Evolutionary conservation across 1,140 invertebrate genomes (phyloP), one percentile per base, ranked within the genome.

Genomic region (Arion vulgaris): DNA sequence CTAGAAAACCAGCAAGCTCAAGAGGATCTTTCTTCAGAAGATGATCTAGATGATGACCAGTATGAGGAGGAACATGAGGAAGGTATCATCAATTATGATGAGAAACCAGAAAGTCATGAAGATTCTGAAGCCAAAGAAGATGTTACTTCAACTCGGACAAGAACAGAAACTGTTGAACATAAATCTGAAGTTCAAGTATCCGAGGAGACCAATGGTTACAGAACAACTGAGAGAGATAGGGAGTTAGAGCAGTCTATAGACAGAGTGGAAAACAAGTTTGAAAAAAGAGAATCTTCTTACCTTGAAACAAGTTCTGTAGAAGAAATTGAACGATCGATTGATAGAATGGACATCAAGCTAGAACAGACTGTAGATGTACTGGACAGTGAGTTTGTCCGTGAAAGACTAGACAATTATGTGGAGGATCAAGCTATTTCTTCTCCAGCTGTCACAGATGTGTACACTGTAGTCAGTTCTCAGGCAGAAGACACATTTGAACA

Each of bases 51-150:
- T 41, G 84, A 83, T 74, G 81, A 87, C 41, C 69, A 85, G 32
- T 80, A 80, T 80, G 85, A 85, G 72, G 69, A 81, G 45, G 83
- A 87, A 49, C 80, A 82, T 76, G 75, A 79, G 80, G 76, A 83
- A 45, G 71, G 79, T 23, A 74, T 68, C n/a, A 26, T 36, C 26
- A 34, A 36, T 32, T 11, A 32, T 19, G 39, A 45, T 2, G 4
- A 23, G n/a, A 41, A 75, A 51, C 57, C 62, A 34, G 49, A 72
- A 26, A 15, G 32, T 34, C 62, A 41, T 13, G 76, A 36, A 34
- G 76, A 23, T 57, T 28, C 34, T 15, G 53, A 17, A 62, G 53
- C 53, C 1, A 62, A 38, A 79, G 38, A 57, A 69, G 5, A 45
- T 23, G 57, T 38, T 39, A n/a, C 13, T 1, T n/a, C n/a, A 32